Base-by-base conservation (phyloP, 2,888 invertebrate genomes). In the Thecocarcelia acutangulata region DNA sequence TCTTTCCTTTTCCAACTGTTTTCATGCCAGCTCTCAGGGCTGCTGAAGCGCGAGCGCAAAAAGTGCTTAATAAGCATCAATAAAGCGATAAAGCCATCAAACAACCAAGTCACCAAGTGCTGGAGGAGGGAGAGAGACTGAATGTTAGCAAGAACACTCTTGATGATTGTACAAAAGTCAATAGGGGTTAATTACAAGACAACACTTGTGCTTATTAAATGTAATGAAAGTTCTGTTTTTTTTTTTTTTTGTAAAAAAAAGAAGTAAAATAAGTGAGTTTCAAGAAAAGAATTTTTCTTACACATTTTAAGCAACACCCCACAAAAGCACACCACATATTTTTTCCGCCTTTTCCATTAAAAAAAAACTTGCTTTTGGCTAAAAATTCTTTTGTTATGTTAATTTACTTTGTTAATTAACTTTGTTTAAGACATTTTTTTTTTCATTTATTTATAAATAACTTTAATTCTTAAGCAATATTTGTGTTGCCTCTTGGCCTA, bases 391-490 rank as follows among this genome's bases (percentile, higher is more conserved):
- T 73, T 73, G 54, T 52, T 37, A 69, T 70, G 56, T 61, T 77
- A 74, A 82, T 82, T 82, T 73, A 58, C 74, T 69, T 70, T n/a
- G n/a, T n/a, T 82, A 82, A 73, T 81, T 69, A 58, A 81, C 68
- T 81, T 76, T 77, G n/a, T 44, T 54, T 24, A 52, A 74, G 21
- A 61, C 70, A 52, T 64, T 42, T 75, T n/a, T 42, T 75, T n/a
- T 19, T 5, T 42, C 68, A 68, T 68, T 73, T 54, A 73, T 61
- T 56, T 66, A 48, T 54, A 73, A 74, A 74, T 64, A 48, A 58
- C 8, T 66, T 28, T 24, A 40, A 15, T 66, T 42, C 28, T 24
- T 15, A 13, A 40, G 1, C n/a, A 21, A 11, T 24, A 21, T 42
- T 44, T 59, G 8, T 21, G n/a, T 8, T 40, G 19, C 6, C 58